Evolutionary conservation across 2,113 vertebrate species (phyloP).

Genomic region (Erythrocercus mccallii): DNA sequence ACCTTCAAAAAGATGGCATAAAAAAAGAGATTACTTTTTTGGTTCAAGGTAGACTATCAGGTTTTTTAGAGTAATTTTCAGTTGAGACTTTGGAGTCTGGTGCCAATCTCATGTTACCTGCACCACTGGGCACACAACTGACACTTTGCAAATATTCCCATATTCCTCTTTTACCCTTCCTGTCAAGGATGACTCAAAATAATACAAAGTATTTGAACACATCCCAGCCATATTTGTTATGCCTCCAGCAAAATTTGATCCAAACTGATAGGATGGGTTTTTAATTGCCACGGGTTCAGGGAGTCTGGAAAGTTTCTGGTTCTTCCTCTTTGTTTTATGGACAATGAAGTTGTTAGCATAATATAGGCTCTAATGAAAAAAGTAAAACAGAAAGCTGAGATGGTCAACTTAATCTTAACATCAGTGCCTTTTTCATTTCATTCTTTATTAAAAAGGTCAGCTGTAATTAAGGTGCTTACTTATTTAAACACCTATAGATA

Average conservation of each 20-base stretch:
- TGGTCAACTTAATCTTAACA: neutral
- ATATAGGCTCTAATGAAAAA: neutral
- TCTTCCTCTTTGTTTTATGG: neutral
- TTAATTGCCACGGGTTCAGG: neutral
- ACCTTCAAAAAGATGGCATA: neutral
- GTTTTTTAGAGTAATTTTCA: neutral
- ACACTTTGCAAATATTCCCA: neutral
- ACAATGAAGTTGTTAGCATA: neutral
- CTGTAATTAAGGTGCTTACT: conserved; percentile 47
- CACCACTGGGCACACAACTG: neutral
- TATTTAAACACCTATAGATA: conserved; percentile 54
- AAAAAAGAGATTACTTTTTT: neutral
- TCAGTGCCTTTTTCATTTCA: conserved; percentile 12
- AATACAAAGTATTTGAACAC: neutral
- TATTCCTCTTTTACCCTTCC: neutral
- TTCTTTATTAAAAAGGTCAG: conserved; percentile 57
- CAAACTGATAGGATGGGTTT: neutral
- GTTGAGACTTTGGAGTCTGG: neutral
- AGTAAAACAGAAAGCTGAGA: neutral
- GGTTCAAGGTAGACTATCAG: neutral
- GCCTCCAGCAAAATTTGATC: neutral
- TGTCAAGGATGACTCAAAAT: neutral
- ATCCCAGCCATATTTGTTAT: neutral
- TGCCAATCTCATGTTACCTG: neutral
- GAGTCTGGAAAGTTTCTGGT: neutral